Evolutionary conservation across 2,888 invertebrate species (phyloP), one percentile per base, ranked within the genome.

Genomic region (Andrena chrysosceles): DNA sequence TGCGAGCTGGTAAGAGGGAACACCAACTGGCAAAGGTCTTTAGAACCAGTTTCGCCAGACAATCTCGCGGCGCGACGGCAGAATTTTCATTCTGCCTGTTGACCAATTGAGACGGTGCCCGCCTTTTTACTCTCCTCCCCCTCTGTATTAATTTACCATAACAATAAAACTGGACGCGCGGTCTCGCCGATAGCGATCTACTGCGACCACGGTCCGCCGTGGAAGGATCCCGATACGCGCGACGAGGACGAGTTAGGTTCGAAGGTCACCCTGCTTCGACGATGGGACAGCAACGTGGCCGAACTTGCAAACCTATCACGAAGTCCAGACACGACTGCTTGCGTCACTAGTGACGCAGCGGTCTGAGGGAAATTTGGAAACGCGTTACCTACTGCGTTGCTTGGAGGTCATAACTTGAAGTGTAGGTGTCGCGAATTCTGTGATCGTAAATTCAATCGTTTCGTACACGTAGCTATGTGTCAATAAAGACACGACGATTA

Each of bases 1-100:
- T 2, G 54, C 77, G 72, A 83, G 60, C 60, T 52, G 60, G 77
- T 42, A 67, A 75, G 81, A 68, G 82, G 77, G 79, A 83, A 77
- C 69, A 52, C 26, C 64, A 67, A 68, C 62, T 52, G 79, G 83
- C 73, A 86, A 85, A 89, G 85, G 83, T 85, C 89, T 87, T 86
- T 70, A 68, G 79, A 89, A 89, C 89, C 89, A 89, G 89, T 89
- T 89, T 82, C 72, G 42, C 86, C 82, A 78, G 88, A 85, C 83
- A 73, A 74, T 77, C 83, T 62, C 75, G 69, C 31, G 52, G 68
- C 56, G 67, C 73, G 59, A 8, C 71, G 79, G 64, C 72, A 81
- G 81, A 88, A 89, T 87, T 79, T 84, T 75, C 42, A 87, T 85
- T 88, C 81, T 20, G 75, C 77, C 83, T 59, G 62, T 80, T 77